phyloP scores from a whole-genome alignment of 2,888 invertebrate species.

The Selenia dentaria region DNA sequence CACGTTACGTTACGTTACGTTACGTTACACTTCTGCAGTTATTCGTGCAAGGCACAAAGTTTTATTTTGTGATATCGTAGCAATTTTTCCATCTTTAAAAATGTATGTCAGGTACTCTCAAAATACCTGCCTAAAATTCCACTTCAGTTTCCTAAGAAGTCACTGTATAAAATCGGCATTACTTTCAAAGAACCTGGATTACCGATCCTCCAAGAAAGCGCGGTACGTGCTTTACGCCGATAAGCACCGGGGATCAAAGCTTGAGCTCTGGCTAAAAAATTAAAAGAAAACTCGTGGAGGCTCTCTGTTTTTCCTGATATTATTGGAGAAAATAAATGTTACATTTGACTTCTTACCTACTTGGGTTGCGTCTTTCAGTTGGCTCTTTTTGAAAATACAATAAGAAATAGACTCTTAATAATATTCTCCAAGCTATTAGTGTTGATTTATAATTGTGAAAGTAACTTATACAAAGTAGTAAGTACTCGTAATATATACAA shows the following conservation, averaged over 20 bases:
- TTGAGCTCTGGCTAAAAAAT: conserved; percentile 50
- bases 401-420: no score
- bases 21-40: no score
- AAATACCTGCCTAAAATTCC: conserved; percentile 3
- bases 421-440: no score
- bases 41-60: no score
- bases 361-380: no score
- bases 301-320: conserved; percentile 8
- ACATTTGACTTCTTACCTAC: no score
- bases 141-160: conserved; percentile 19
- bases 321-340: background rate
- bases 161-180: conserved; percentile 40
- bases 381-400: no score
- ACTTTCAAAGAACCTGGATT: conserved; percentile 41
- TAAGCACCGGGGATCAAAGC: conserved; percentile 43
- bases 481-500: no score
- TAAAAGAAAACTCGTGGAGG: conserved; percentile 40
- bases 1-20: no score
- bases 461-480: no score
- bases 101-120: background rate
- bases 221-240: conserved; percentile 44
- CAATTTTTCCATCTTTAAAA: background rate
- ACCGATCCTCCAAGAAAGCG: conserved; percentile 40
- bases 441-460: no score
- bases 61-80: no score